These are phyloP conservation scores for Urechis unicinctus DNA, from an alignment of 2,888 invertebrate genomes.

Conservation along the genomic window DNA sequence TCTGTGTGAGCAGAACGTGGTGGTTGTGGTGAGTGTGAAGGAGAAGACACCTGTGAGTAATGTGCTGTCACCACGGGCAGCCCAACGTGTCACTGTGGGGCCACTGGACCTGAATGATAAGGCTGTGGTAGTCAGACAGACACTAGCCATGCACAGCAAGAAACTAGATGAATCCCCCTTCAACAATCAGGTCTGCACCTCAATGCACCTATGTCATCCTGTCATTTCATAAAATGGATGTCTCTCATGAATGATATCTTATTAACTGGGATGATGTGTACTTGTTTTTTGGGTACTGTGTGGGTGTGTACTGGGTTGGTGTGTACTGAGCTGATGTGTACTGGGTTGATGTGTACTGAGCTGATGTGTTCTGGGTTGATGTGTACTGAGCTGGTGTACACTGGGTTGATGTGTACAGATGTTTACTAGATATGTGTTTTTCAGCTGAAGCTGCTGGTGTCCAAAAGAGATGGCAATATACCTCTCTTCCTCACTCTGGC, in stretches of 20 bases:
- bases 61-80: constrained; percentile 18
- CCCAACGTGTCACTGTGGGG: constrained; percentile 25
- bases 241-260: too few species aligned
- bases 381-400: too few species aligned
- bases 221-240: too few species aligned
- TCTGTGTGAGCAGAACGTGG: constrained; percentile 37
- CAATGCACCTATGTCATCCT: too few species aligned
- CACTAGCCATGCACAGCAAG: constrained; percentile 45
- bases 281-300: neutral
- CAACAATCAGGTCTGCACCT: constrained; percentile 50
- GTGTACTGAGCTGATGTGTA: too few species aligned
- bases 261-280: too few species aligned
- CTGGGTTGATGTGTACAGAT: neutral
- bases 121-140: constrained; percentile 38
- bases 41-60: constrained; percentile 30
- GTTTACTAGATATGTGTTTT: constrained; percentile 3
- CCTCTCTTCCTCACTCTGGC: constrained; percentile 50
- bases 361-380: too few species aligned
- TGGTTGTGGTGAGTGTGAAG: constrained; percentile 38
- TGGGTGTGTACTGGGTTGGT: too few species aligned
- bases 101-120: constrained; percentile 44
- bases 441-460: constrained; percentile 47
- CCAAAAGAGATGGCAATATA: constrained; percentile 49
- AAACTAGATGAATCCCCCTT: constrained; percentile 49
- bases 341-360: too few species aligned